Evolutionary conservation across 2,797 vertebrate species (phyloP), one percentile per base, ranked within the genome.

Genomic region (Triplophysa yarkandensis): DNA sequence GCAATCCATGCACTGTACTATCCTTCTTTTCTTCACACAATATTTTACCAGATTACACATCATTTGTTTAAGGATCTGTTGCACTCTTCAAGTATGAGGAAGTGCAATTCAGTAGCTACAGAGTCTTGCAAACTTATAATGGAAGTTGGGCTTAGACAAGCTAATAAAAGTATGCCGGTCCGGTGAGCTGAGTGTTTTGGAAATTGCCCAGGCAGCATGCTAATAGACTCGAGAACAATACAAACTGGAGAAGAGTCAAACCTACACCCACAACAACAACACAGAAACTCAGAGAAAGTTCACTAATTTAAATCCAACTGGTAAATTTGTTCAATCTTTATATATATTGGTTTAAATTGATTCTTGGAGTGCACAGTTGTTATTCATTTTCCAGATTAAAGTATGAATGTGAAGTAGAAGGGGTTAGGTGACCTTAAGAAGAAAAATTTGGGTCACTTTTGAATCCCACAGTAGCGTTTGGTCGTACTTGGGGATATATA

Each of bases 201-300:
- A 44, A 46, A 21, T 32, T 67, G 39, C 55, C 64, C 34, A 57
- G 16, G 23, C 77, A 68, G 81, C 63, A 78, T 80, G 41, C 50
- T 54, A 82, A 78, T 54, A 36, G 17, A 46, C 13, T 14, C 4
- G n/a, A 43, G 21, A 76, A 65, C 74, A 71, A 61, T 63, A 17
- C 39, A 62, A 68, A 65, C 62, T 58, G 4, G 13, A 66, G 28
- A 39, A 3, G 2, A 48, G 43, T 66, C 54, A 66, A 60, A 50
- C 36, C 61, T 58, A 21, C 64, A 14, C 50, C 58, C 68, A 64
- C 71, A 23, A 8, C 25, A 74, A 68, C 50, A 57, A 7, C 16
- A 41, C 23, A 62, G 30, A 41, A 28, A 19, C 62, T 32, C 21
- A 64, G 27, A 61, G 41, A 17, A 27, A 28, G 28, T 67, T 43